Conservation (phyloP, 2,797 vertebrate species). For the Halcyon badia region DNA sequence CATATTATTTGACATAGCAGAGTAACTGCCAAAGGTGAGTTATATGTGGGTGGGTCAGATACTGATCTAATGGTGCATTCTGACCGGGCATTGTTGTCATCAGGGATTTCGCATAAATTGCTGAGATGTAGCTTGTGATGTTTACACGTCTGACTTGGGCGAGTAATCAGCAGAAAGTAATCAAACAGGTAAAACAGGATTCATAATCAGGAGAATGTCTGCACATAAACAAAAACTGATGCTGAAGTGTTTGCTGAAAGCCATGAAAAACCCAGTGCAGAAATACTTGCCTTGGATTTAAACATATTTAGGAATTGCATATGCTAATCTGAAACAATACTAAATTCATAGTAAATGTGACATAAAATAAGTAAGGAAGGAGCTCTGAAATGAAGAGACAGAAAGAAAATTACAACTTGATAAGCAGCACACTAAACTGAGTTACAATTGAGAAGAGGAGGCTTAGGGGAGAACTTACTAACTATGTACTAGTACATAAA, state of each 20-base stretch:
- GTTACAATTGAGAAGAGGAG: background rate
- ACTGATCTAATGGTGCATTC: background rate
- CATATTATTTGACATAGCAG: background rate
- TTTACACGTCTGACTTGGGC: background rate
- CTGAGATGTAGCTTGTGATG: background rate
- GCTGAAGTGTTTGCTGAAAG: slow-evolving; percentile 16
- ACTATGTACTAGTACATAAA: too few species aligned
- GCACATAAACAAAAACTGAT: background rate
- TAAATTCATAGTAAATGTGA: slow-evolving; percentile 21
- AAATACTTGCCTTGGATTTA: background rate
- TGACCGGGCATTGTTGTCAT: background rate
- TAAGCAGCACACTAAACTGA: background rate
- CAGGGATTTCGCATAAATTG: background rate
- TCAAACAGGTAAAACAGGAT: slow-evolving; percentile 60
- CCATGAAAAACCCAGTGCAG: background rate
- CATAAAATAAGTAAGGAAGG: background rate
- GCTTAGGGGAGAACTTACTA: too few species aligned
- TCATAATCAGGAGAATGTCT: slow-evolving; percentile 48
- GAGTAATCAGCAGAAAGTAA: slow-evolving; percentile 53
- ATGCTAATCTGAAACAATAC: slow-evolving; percentile 45
- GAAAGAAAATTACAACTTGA: slow-evolving; percentile 46
- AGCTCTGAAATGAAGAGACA: slow-evolving; percentile 37
- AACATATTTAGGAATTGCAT: background rate
- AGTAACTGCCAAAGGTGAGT: background rate
- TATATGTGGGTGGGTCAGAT: background rate